Evolutionary conservation across 1,140 invertebrate genomes (phyloP).

Genomic region (Glomeris maerens): DNA sequence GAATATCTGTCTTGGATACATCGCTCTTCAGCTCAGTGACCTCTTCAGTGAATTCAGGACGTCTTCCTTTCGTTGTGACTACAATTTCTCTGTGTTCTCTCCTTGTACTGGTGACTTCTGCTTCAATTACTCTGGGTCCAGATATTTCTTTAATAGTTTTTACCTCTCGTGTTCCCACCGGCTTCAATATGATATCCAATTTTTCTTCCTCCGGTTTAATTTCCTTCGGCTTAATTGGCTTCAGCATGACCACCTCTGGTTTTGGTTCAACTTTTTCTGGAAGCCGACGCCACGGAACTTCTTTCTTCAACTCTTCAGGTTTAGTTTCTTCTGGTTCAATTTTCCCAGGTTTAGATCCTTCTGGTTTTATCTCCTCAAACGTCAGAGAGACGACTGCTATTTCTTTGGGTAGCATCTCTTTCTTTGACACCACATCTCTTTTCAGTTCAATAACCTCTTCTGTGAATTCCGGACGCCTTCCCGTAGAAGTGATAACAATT

Average conservation of each 20-base stretch:
- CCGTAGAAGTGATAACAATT: no score
- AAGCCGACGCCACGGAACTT: background rate
- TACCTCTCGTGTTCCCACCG: no score
- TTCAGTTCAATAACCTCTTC: constrained; percentile 11
- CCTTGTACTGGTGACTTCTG: no score
- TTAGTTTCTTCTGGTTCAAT: background rate
- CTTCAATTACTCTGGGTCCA: no score
- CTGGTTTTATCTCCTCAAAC: background rate
- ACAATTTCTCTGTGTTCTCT: no score
- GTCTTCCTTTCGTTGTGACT: no score
- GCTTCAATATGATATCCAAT: no score
- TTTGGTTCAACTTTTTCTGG: constrained; percentile 10
- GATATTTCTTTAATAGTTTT: no score
- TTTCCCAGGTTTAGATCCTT: no score
- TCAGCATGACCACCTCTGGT: constrained; percentile 3
- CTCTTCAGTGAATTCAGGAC: no score
- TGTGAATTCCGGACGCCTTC: no score
- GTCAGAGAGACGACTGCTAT: background rate
- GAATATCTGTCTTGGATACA: constrained; percentile 2
- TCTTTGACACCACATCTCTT: background rate
- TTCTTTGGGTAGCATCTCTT: background rate
- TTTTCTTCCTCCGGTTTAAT: no score
- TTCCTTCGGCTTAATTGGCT: background rate
- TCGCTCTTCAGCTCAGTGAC: constrained; percentile 8
- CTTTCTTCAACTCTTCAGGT: background rate